Percentiles rank a stretch among this genome's conserved stretches.
Conservation (phyloP, 2,888 invertebrate genomes). For the Phengaris alcon region DNA sequence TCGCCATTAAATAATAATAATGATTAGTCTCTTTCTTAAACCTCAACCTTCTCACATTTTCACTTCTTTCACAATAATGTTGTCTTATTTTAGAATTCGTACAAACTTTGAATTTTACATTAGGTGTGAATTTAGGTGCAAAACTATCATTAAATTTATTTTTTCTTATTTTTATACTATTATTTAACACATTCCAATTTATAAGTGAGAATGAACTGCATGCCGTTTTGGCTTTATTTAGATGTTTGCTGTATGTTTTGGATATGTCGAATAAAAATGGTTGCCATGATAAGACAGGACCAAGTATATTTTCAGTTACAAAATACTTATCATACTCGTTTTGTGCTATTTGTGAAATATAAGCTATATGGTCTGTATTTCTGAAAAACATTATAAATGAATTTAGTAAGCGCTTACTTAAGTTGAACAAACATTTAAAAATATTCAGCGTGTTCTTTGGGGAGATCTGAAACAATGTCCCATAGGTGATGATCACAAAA, state of each 20-base stretch:
- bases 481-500: constrained; percentile 59
- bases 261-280: constrained; percentile 68
- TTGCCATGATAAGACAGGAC: constrained; percentile 71
- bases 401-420: constrained; percentile 59
- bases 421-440: constrained; percentile 67
- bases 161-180: constrained; percentile 47
- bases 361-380: constrained; percentile 65
- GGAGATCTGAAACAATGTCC: constrained; percentile 57
- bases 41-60: constrained; percentile 55
- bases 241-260: constrained; percentile 57
- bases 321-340: constrained; percentile 71
- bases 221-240: constrained; percentile 57
- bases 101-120: constrained; percentile 55
- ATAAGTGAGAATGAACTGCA: constrained; percentile 56
- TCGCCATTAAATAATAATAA: constrained; percentile 38
- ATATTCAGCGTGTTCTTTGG: constrained; percentile 54
- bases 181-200: constrained; percentile 58
- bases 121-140: constrained; percentile 52
- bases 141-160: constrained; percentile 38
- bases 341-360: constrained; percentile 69
- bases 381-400: constrained; percentile 65
- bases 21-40: constrained; percentile 52
- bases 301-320: constrained; percentile 70
- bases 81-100: constrained; percentile 61
- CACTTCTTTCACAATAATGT: constrained; percentile 58